Evolutionary conservation across 1,140 invertebrate species (phyloP).

Genomic region (Teleopsis dalmanni): DNA sequence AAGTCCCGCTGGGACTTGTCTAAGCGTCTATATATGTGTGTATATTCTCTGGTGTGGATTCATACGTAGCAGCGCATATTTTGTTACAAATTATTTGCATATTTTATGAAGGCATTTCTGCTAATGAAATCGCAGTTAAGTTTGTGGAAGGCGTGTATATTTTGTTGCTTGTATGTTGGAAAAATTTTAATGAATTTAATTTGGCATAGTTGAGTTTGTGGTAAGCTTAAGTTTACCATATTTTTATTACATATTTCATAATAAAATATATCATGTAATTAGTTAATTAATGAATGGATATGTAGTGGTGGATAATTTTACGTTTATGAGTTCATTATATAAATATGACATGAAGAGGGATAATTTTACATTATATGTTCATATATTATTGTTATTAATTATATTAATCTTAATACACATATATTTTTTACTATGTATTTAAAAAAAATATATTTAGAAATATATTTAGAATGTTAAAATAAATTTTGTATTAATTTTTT

Average conservation of each 20-base stretch:
- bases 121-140: slow-evolving; percentile 3
- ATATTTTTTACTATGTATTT: not conserved
- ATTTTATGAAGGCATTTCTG: slow-evolving; percentile 8
- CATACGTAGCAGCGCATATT: too few relatives aligned
- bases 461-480: not conserved
- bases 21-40: too few relatives aligned
- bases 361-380: too few relatives aligned
- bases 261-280: too few relatives aligned
- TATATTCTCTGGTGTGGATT: too few relatives aligned
- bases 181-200: slow-evolving; percentile 8
- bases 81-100: slow-evolving; percentile 3
- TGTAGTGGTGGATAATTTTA: too few relatives aligned
- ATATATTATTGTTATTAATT: not conserved
- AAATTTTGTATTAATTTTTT: not conserved
- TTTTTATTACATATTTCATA: too few relatives aligned
- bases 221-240: too few relatives aligned
- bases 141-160: not conserved
- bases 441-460: not conserved
- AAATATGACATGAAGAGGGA: too few relatives aligned
- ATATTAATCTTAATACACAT: not conserved
- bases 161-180: not conserved
- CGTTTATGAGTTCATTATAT: too few relatives aligned
- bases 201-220: slow-evolving; percentile 7
- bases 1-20: too few relatives aligned
- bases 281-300: too few relatives aligned